These are phyloP conservation scores for Metellina segmentata DNA, from an alignment of 2,888 invertebrate species.

Conservation along the genomic window DNA sequence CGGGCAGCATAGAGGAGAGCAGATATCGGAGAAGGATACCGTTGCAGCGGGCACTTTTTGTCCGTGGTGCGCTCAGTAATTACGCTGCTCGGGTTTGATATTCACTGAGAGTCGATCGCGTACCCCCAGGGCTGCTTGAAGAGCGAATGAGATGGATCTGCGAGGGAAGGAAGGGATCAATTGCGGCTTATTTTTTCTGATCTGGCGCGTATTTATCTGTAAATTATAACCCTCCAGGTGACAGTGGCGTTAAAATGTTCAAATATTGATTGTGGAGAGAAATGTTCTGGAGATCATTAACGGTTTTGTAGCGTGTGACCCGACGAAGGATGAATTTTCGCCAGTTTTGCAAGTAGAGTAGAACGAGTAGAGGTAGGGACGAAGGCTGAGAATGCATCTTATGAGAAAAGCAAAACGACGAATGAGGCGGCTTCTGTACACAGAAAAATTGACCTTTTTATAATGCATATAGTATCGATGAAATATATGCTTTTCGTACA, in stretches of 20 bases:
- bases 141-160: background rate
- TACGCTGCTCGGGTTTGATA: slow-evolving; percentile 22
- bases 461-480: too few relatives aligned
- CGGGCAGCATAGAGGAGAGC: background rate
- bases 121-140: slow-evolving; percentile 5
- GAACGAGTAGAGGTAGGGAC: too few relatives aligned
- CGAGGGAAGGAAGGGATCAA: background rate
- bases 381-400: too few relatives aligned
- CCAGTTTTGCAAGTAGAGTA: too few relatives aligned
- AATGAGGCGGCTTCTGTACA: too few relatives aligned
- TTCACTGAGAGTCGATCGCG: background rate
- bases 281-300: too few relatives aligned
- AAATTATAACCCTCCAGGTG: slow-evolving; percentile 14
- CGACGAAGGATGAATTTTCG: too few relatives aligned
- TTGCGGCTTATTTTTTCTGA: slow-evolving; percentile 11
- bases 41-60: slow-evolving; percentile 9
- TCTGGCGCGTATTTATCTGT: background rate
- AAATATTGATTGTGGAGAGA: slow-evolving; percentile 19
- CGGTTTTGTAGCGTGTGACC: too few relatives aligned
- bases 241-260: background rate
- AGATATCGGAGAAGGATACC: background rate
- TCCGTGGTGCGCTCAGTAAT: slow-evolving; percentile 14
- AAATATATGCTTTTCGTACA: too few relatives aligned
- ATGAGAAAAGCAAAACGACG: too few relatives aligned
- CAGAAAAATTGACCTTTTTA: too few relatives aligned